A percentile compares a stretch with the other conserved stretches of the same genome.
Conservation (phyloP, 2,888 invertebrate genomes). For the Nemotelus nigrinus region DNA sequence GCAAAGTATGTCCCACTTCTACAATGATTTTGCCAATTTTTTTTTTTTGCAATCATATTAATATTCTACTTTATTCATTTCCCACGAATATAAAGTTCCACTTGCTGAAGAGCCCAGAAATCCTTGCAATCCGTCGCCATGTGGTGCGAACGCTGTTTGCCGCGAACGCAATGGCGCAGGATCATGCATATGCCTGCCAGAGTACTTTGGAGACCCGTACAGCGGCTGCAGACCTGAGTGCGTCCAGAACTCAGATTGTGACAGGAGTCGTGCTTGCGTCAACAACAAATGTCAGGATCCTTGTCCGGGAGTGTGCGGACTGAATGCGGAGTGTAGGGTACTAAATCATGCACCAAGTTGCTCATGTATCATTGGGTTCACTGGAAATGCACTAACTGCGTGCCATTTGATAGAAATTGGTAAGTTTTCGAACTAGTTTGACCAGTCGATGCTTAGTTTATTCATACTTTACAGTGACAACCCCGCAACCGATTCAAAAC, state of each 20-base stretch:
- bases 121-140: slow-evolving; percentile 82
- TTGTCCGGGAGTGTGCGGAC: slow-evolving; percentile 80
- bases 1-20: slow-evolving; percentile 60
- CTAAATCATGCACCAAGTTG: slow-evolving; percentile 82
- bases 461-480: slow-evolving; percentile 49
- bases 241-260: slow-evolving; percentile 80
- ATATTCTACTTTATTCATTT: neutral
- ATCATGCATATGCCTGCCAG: slow-evolving; percentile 78
- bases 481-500: slow-evolving; percentile 59
- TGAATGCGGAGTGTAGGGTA: slow-evolving; percentile 80
- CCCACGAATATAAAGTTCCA: slow-evolving; percentile 55
- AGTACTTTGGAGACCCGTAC: slow-evolving; percentile 82
- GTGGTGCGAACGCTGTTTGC: slow-evolving; percentile 83
- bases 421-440: slow-evolving; percentile 41
- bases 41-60: slow-evolving; percentile 22
- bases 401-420: slow-evolving; percentile 66
- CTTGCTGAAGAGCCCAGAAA: slow-evolving; percentile 70
- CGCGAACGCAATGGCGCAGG: slow-evolving; percentile 79
- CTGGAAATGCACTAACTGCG: slow-evolving; percentile 76
- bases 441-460: neutral
- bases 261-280: slow-evolving; percentile 76
- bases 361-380: slow-evolving; percentile 76
- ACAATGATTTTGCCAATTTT: slow-evolving; percentile 1
- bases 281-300: slow-evolving; percentile 83
- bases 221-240: slow-evolving; percentile 84